These are phyloP conservation scores for Nipponia nippon DNA, from an alignment of 2,113 vertebrate genomes.

Conservation along the genomic window DNA sequence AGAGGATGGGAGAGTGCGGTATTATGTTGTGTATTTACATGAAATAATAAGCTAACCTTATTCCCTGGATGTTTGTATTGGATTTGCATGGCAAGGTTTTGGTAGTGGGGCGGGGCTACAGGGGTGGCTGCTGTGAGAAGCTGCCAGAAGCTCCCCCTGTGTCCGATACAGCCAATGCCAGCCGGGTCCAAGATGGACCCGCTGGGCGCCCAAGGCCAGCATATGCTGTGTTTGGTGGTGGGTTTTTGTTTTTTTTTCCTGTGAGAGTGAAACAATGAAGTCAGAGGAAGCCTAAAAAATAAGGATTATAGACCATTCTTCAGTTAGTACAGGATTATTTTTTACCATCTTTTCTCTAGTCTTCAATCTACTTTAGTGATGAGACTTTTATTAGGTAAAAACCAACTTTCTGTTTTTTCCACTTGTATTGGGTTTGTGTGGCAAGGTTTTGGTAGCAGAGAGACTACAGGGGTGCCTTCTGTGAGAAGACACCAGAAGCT, in stretches of 20 bases:
- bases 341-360: not conserved
- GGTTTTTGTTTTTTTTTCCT: not conserved
- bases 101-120: too few relatives aligned
- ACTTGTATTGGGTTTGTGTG: not conserved
- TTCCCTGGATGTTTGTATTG: not conserved
- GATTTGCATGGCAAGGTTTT: too few relatives aligned
- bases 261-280: not conserved
- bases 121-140: too few relatives aligned
- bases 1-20: not conserved
- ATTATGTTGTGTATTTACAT: not conserved
- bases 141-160: too few relatives aligned
- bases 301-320: not conserved
- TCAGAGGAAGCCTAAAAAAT: not conserved
- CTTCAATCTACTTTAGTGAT: not conserved
- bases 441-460: not conserved
- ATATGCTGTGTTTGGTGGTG: not conserved
- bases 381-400: not conserved
- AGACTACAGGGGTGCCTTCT: too few relatives aligned
- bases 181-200: too few relatives aligned
- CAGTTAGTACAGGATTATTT: not conserved
- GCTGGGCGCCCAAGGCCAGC: too few relatives aligned
- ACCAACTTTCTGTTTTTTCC: not conserved
- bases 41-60: not conserved
- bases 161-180: too few relatives aligned
- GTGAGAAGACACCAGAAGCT: too few relatives aligned